Base-by-base conservation (phyloP, 1,140 invertebrate species). In the Delia radicum region DNA sequence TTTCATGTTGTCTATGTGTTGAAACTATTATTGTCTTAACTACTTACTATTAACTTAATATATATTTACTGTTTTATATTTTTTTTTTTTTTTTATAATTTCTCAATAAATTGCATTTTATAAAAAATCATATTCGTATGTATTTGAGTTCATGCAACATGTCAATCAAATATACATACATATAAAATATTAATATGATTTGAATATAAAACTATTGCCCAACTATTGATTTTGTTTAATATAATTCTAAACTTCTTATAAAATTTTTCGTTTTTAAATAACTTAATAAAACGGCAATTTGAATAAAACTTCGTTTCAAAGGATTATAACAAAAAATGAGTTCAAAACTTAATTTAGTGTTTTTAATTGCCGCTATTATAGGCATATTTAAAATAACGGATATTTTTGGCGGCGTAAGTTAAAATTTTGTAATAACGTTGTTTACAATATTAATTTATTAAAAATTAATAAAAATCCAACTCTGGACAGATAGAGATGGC, bases 121-220 rank as follows among this genome's bases (percentile, higher is more conserved):
- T 12, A 12, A 28, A 65, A n/a, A n/a, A n/a, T n/a, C n/a, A n/a
- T n/a, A 61, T 61, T 63, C 26, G 24, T 63, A 29, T 29, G 48
- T 55, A 4, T 55, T 55, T 55, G 4, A 21, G 5, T 24, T 55
- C 48, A 55, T 55, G 48, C 48, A 55, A 55, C n/a, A 55, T 55
- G 18, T 55, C n/a, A 55, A 55, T 18, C 18, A 55, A 33, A 69
- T 33, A n/a, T 37, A 33, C n/a, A 24, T 24, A 12, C 65, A 69
- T 21, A 15, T 26, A 6, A 12, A 33, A 24, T 12, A 69, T 33
- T 33, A 69, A 69, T 55, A 69, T 69, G 21, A 69, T 69, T 69
- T 69, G 65, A n/a, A 69, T 69, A 69, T 69, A 69, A 69, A 69
- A 29, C 65, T 37, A 18, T 69, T 33, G 29, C 37, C 31, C 37